Base-by-base conservation (phyloP, 2,888 invertebrate genomes). In the Alviniconcha strummeri region DNA sequence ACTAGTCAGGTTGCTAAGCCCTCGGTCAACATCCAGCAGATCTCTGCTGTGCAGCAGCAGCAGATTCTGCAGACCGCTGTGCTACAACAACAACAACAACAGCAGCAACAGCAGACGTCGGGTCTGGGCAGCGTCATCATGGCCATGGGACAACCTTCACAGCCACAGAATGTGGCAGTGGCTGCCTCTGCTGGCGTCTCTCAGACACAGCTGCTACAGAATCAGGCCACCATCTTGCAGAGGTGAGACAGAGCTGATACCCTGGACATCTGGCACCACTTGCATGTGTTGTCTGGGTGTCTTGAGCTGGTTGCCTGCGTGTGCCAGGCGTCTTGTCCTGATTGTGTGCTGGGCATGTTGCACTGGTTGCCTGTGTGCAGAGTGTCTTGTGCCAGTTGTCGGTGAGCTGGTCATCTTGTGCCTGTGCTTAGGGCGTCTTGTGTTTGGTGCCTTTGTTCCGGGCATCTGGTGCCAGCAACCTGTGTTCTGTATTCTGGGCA, bases 111-210 rank as follows among this genome's bases (percentile, higher is more conserved):
- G 57, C 56, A 19, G 77, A 74, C 57, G 11, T 9, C 36, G 4
- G 5, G 57, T 3, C 57, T 78, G 64, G 78, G 78, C 52, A 78
- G 52, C 7, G 78, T 78, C 52, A 52, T 82, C 60, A 64, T 82
- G 82, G 82, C 82, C 19, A 71, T 76, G 82, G 82, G 82, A n/a
- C 85, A 83, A 69, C 69, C 83, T 17, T 52, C 64, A 54, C 82
- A 80, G 52, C 60, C 19, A 64, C 84, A 81, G 55, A 52, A n/a
- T 3, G 17, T 78, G 78, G 78, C 56, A 7, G 64, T 72, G 78
- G 60, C 80, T 7, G 74, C 56, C 11, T 67, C 80, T 8, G 67
- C 36, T 75, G 57, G 57, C 76, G 60, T 60, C 60, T 60, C 60
- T 60, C 60, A 60, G 60, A 13, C 60, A 60, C 69, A 69, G 69